Percentiles rank a stretch among this genome's conserved stretches.
Evolutionary conservation across 2,113 vertebrate genomes (phyloP).

Genomic region (Nasalis larvatus): DNA sequence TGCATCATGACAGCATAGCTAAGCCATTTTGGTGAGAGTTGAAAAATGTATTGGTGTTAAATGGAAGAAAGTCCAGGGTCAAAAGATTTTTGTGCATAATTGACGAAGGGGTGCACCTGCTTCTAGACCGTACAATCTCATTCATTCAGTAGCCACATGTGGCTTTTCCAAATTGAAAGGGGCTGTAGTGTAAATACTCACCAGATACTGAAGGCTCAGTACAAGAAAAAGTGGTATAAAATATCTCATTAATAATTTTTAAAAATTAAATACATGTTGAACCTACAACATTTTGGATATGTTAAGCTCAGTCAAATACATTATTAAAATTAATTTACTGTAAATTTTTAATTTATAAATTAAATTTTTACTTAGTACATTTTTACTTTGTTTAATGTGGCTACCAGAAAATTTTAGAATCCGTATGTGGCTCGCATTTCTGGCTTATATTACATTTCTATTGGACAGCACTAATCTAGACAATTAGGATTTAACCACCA

Average conservation of each 20-base stretch:
- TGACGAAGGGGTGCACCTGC: background rate
- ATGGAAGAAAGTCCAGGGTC: background rate
- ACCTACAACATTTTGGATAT: background rate
- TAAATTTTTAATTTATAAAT: background rate
- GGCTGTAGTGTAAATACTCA: background rate
- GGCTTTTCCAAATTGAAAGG: background rate
- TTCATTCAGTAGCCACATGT: background rate
- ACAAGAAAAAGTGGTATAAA: background rate
- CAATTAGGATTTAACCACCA: background rate
- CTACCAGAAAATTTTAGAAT: background rate
- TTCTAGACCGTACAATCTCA: background rate
- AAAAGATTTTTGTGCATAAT: background rate
- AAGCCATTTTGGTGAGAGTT: background rate
- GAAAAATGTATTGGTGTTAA: background rate
- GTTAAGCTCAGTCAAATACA: background rate
- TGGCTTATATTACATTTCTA: constrained; percentile 21
- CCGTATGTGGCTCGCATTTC: background rate
- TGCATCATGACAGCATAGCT: no score
- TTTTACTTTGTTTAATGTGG: constrained; percentile 25
- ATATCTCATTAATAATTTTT: background rate
- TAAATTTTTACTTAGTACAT: background rate
- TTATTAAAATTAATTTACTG: background rate
- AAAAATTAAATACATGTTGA: background rate
- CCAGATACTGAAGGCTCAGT: background rate
- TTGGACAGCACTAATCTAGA: background rate